Evolutionary conservation across 92 coral and sea anemone genomes (phyloP), one percentile per base, ranked within the genome.

Genomic region (Zoanthus gigantus): DNA sequence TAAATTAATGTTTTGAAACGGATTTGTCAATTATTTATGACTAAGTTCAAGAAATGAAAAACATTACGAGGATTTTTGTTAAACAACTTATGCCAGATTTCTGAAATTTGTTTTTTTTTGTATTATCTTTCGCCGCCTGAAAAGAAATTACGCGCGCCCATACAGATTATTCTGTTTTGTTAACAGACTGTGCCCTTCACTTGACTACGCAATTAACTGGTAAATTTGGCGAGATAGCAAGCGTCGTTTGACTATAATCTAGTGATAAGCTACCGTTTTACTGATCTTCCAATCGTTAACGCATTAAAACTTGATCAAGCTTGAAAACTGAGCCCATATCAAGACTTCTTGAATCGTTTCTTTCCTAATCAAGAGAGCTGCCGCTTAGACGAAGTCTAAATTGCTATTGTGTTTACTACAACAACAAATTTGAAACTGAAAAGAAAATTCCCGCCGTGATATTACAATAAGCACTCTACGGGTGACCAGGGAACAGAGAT

Each of bases 291-390:
- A 52, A 56, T 66, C 45, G 75, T 67, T 65, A 81, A 30, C 85
- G 85, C 76, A 81, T 65, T 81, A 81, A 65, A 71, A 44, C 71
- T 81, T 81, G 85, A 65, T 47, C 75, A 81, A 81, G 66, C 75
- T 29, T 57, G 76, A 66, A 81, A 81, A 48, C 61, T 66, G 85
- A 81, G 75, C 85, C 75, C 60, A 81, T 66, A 66, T 81, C 29
- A 32, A 81, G 75, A 46, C 44, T 47, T 42, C 42, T 68, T 66
- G 75, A 46, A 44, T 81, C 85, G 65, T 66, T 81, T 81, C 66
- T 9, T 12, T 31, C 74, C 74, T 81, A 47, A 81, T 67, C 75
- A 81, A 67, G 54, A 81, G 82, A 44, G 44, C 45, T 81, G 85
- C 85, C 71, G 85, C 75, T 66, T 81, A 37, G 23, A 34, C 14